Evolutionary conservation across 2,888 invertebrate species (phyloP).

Genomic region (Leptinotarsa haldemani): DNA sequence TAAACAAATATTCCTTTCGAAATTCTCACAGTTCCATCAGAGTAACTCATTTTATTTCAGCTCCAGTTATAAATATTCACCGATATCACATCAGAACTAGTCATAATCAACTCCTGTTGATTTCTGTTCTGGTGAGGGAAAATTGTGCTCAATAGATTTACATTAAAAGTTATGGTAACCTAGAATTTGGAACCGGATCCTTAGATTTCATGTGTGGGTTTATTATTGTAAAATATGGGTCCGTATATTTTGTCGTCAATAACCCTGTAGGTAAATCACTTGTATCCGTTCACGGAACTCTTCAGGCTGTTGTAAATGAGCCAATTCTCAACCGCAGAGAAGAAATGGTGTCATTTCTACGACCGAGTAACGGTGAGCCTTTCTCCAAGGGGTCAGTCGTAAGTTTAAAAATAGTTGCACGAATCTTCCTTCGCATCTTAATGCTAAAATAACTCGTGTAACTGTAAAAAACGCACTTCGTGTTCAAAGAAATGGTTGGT

Average conservation of each 20-base stretch:
- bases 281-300: neutral
- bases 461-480: conserved; percentile 32
- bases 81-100: no score
- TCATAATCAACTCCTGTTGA: no score
- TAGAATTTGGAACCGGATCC: no score
- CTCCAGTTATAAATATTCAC: no score
- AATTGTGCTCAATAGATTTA: no score
- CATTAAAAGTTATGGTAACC: no score
- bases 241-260: neutral
- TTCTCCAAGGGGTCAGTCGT: conserved; percentile 44
- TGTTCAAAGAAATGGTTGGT: conserved; percentile 45
- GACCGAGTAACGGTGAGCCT: conserved; percentile 43
- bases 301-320: neutral
- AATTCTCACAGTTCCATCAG: no score
- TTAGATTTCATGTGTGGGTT: no score
- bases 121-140: no score
- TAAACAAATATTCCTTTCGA: no score
- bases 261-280: neutral
- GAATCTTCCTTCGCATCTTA: conserved; percentile 33
- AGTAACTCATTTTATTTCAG: no score
- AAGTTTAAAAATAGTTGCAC: conserved; percentile 45
- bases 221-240: neutral
- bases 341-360: conserved; percentile 32
- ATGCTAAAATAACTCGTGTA: conserved; percentile 25
- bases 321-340: conserved; percentile 1